These are phyloP conservation scores for Acronicta alni DNA, from an alignment of 2,888 invertebrate genomes.

Conservation along the genomic window DNA sequence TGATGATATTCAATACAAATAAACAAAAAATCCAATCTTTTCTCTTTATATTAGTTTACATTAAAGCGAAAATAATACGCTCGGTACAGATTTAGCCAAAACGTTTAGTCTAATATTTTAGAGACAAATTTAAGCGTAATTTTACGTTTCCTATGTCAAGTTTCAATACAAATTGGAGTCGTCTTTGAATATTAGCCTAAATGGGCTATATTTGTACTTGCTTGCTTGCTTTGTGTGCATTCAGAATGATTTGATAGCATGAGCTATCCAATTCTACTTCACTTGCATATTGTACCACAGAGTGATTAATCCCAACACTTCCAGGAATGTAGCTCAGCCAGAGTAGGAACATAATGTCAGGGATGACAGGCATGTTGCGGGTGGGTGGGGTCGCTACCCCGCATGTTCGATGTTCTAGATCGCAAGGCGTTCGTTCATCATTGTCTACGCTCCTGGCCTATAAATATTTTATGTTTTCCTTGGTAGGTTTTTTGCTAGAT, in stretches of 20 bases:
- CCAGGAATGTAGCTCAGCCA: constrained; percentile 42
- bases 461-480: constrained; percentile 46
- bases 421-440: constrained; percentile 52
- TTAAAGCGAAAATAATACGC: no score
- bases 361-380: constrained; percentile 66
- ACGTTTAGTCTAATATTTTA: no score
- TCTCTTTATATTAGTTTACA: no score
- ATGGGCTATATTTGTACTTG: no score
- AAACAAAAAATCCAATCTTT: no score
- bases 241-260: no score
- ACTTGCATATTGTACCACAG: constrained; percentile 28
- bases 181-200: no score
- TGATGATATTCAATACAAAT: no score
- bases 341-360: constrained; percentile 55
- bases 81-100: no score
- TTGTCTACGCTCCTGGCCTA: constrained; percentile 45
- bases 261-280: constrained; percentile 10
- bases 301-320: constrained; percentile 48
- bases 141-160: no score
- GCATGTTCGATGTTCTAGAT: constrained; percentile 65
- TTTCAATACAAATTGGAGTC: no score
- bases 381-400: constrained; percentile 61
- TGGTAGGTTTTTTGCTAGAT: constrained; percentile 17
- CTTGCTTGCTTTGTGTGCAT: not conserved
- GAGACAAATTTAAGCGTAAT: no score